Percentiles rank a stretch among this genome's conserved stretches.
These are phyloP conservation scores for Ophioninae sp. DNA, from an alignment of 2,888 invertebrate species.

Conservation along the genomic window DNA sequence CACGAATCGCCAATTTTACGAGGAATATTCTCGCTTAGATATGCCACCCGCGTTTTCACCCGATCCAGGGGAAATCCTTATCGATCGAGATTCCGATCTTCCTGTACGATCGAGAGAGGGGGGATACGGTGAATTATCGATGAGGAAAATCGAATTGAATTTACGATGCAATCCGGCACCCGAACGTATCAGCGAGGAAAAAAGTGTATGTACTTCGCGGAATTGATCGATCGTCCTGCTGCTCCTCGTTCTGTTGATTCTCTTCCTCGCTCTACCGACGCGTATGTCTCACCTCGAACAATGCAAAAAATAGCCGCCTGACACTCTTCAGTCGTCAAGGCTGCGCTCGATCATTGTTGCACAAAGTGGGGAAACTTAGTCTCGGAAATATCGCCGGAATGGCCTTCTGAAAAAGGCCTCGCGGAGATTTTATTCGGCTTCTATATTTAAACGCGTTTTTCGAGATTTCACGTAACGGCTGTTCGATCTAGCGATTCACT, in stretches of 20 bases:
- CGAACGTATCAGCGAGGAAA: constrained; percentile 35
- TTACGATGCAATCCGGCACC: constrained; percentile 12
- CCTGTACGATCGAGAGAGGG: neutral
- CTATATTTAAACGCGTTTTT: constrained; percentile 37
- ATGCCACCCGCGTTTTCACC: neutral
- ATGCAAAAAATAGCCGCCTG: constrained; percentile 21
- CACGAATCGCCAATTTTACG: constrained; percentile 66
- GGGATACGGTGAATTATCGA: neutral
- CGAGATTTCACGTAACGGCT: neutral
- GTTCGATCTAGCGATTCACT: constrained; percentile 1
- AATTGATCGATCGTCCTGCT: constrained; percentile 50
- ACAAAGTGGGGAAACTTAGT: constrained; percentile 17
- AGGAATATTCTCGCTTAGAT: neutral
- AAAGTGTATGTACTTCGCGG: constrained; percentile 32
- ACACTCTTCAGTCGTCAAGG: constrained; percentile 28
- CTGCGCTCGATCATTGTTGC: constrained; percentile 18
- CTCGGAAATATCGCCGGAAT: constrained; percentile 6
- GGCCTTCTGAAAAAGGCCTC: neutral
- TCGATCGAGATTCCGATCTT: neutral
- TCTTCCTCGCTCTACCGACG: neutral
- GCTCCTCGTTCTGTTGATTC: constrained; percentile 10
- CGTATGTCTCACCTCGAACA: constrained; percentile 16
- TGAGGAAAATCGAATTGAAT: neutral
- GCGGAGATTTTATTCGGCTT: constrained; percentile 26
- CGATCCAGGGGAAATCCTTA: neutral